A percentile compares a stretch with the other conserved stretches of the same genome.
Evolutionary conservation across 2,888 invertebrate genomes (phyloP).

Genomic region (Cynaeus angustus): DNA sequence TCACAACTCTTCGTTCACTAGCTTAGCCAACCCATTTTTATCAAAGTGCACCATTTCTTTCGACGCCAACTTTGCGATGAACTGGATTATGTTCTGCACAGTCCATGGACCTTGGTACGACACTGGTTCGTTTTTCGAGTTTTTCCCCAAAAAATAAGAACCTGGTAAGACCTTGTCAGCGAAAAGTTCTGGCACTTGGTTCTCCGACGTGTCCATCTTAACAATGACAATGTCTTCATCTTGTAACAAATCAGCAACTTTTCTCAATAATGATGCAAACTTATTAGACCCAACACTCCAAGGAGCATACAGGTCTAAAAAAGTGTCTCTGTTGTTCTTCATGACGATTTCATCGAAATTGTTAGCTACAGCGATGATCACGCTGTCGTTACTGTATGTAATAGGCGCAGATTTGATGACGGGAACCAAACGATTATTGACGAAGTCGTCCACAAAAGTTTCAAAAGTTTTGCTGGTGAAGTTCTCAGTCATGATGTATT

Average conservation of each 20-base stretch:
- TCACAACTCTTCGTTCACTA: too few species aligned
- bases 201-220: constrained; percentile 7
- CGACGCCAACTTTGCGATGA: too few species aligned
- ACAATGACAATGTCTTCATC: constrained; percentile 17
- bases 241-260: constrained; percentile 10
- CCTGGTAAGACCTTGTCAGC: background rate
- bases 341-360: constrained; percentile 4
- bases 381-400: constrained; percentile 4
- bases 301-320: constrained; percentile 2
- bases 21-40: too few species aligned
- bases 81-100: background rate
- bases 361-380: background rate
- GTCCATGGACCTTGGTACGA: background rate
- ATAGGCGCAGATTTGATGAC: constrained; percentile 4
- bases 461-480: constrained; percentile 16
- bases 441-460: constrained; percentile 8
- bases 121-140: constrained; percentile 1
- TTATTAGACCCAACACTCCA: background rate
- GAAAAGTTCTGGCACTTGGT: constrained; percentile 15
- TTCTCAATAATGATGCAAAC: background rate
- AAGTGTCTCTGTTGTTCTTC: constrained; percentile 21
- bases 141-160: constrained; percentile 3
- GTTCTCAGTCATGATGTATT: constrained; percentile 21
- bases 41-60: too few species aligned
- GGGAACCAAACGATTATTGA: background rate